Evolutionary conservation across 2,888 invertebrate genomes (phyloP).

Genomic region (Parnassius apollo): DNA sequence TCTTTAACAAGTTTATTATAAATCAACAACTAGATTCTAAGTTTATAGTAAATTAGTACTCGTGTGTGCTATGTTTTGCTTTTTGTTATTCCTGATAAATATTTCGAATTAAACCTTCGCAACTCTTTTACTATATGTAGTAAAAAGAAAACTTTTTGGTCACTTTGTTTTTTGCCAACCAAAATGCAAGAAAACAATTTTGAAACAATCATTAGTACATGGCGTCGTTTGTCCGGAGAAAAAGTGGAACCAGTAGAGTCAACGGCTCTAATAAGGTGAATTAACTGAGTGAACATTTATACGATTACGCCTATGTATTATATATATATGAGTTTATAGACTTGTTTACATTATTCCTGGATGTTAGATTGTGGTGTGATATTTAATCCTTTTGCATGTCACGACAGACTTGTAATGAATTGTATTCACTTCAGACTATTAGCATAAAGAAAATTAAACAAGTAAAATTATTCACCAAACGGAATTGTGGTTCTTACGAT

Average conservation of each 20-base stretch:
- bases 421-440: background rate
- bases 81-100: background rate
- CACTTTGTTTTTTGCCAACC: slow-evolving; percentile 41
- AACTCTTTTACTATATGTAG: background rate
- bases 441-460: slow-evolving; percentile 9
- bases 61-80: background rate
- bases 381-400: slow-evolving; percentile 24
- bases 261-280: slow-evolving; percentile 58
- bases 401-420: slow-evolving; percentile 7
- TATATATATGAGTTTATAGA: slow-evolving; percentile 32
- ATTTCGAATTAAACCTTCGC: background rate
- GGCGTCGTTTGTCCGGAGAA: slow-evolving; percentile 66
- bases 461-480: slow-evolving; percentile 1
- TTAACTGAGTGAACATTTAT: slow-evolving; percentile 34
- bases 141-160: slow-evolving; percentile 51
- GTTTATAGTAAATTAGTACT: background rate
- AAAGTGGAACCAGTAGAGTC: slow-evolving; percentile 51
- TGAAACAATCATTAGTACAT: slow-evolving; percentile 67
- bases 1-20: background rate
- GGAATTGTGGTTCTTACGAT: slow-evolving; percentile 13
- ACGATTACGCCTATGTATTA: slow-evolving; percentile 31
- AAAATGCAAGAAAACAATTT: slow-evolving; percentile 72
- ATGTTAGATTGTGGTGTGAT: slow-evolving; percentile 31
- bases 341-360: slow-evolving; percentile 49
- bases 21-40: background rate